Base-by-base conservation (phyloP, 2,797 vertebrate species). In the Synaphobranchus kaupii region DNA sequence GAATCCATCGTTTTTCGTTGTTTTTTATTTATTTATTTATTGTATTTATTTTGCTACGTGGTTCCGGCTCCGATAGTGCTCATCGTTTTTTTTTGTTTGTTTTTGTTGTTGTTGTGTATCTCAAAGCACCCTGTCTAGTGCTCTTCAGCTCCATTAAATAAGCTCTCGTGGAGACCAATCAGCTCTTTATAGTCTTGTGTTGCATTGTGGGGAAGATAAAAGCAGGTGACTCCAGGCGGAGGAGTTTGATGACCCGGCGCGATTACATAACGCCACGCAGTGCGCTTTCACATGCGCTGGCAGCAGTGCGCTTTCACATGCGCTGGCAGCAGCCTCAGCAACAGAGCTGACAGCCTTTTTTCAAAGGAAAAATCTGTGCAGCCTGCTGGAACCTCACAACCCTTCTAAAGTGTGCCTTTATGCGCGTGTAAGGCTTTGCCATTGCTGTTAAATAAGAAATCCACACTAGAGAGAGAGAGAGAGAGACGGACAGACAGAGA, bases 71-170 rank as follows among this genome's bases (percentile, higher is more conserved):
- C 13, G 28, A 71, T 52, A 80, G 34, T 31, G 68, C 66, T 50
- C 34, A 3, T 54, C 12, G 0, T 25, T 83, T 34, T 47, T 39
- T 80, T 86, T 82, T 68, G n/a, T n/a, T n/a, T n/a, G n/a, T n/a
- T n/a, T n/a, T 81, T 86, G 4, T 9, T 34, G 31, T 15, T 84
- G 6, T 81, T 82, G 31, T 50, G 28, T 81, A 82, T 85, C 66
- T 87, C 47, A 56, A 84, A 68, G 56, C 39, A 44, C 39, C 47
- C 12, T 25, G 39, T 80, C 83, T 78, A 86, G 48, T 85, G 73
- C 84, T 87, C 73, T 91, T 87, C 66, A 86, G 44, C 85, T 39
- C 47, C 87, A 87, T 88, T 89, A 89, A 84, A 88, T 87, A 47
- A 85, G 86, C 81, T 84, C 48, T 81, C 58, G 60, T 88, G 50